Base-by-base conservation (phyloP, 1,140 invertebrate genomes). In the Uloborus diversus region DNA sequence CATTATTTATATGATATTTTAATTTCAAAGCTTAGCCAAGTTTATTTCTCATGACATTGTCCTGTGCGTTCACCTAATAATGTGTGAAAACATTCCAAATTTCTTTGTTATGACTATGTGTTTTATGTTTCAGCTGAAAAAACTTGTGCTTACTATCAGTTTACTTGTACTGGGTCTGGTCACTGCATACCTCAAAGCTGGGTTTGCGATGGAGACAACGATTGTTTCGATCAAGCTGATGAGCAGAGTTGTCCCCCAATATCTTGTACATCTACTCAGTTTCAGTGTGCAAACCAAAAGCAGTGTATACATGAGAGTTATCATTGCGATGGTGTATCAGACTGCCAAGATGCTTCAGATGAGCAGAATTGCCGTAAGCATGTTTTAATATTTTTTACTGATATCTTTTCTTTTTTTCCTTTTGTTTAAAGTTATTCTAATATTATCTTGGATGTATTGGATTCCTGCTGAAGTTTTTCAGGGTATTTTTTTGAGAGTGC, bases 161-260 rank as follows among this genome's bases (percentile, higher is more conserved):
- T 98, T 84, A 97, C 95, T 0, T 98, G 96, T 87, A 94, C 95
- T 0, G 88, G 94, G 47, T 96, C 95, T 0, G 97, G 97, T 0
- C 94, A 98, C 83, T 99, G 97, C 85, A 98, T 99, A 69, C 96
- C 97, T 0, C 92, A 95, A 84, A 95, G 94, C 32, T 96, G 94
- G 92, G 91, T 96, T 1, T 98, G 95, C 85, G 90, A 92, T 85
- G 91, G 92, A 2, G 95, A 97, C 84, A 95, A 98, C 85, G 97
- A 99, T 86, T 99, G 97, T 86, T 97, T 97, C 85, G 97, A 99
- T 86, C 95, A 96, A 85, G 94, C 96, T 84, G 98, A 99, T 86
- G 98, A 99, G 87, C 91, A 95, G 85, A 94, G 96, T 82, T 99
- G 97, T 88, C 97, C 97, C 4, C 95, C 96, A 0, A 93, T 98